Percentiles rank a stretch among this genome's conserved stretches.
phyloP scores from a whole-genome alignment of 2,113 vertebrate species.

The Eonycteris spelaea region DNA sequence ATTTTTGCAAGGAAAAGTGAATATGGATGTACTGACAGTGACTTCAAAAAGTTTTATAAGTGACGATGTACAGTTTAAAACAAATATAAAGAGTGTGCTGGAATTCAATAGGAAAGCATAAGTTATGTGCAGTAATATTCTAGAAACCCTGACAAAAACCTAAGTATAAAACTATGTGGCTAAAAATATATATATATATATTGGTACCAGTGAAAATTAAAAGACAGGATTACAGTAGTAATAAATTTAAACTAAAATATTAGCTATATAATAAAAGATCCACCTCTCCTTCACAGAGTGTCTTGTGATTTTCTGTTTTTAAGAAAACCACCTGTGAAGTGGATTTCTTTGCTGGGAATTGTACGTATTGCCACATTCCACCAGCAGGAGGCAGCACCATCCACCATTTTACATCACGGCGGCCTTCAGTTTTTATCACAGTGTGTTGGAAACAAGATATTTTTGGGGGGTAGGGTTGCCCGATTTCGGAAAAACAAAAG shows the following conservation, averaged over 20 bases:
- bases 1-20: background rate
- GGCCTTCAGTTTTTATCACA: background rate
- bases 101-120: background rate
- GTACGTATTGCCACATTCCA: background rate
- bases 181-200: background rate
- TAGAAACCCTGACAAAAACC: background rate
- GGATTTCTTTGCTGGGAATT: background rate
- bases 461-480: background rate
- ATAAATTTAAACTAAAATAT: background rate
- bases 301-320: background rate
- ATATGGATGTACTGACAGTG: background rate
- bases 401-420: background rate
- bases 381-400: slow-evolving; percentile 41
- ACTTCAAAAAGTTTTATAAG: background rate
- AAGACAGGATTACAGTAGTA: background rate
- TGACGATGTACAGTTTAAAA: background rate
- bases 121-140: background rate
- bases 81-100: background rate
- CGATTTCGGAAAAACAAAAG: slow-evolving; percentile 7
- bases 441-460: background rate
- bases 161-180: background rate
- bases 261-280: background rate
- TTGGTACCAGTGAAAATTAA: background rate
- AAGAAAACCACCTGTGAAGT: background rate
- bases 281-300: background rate